A percentile compares a stretch with the other conserved stretches of the same genome.
phyloP scores from a whole-genome alignment of 2,797 vertebrate genomes.

The Botia kubotai region DNA sequence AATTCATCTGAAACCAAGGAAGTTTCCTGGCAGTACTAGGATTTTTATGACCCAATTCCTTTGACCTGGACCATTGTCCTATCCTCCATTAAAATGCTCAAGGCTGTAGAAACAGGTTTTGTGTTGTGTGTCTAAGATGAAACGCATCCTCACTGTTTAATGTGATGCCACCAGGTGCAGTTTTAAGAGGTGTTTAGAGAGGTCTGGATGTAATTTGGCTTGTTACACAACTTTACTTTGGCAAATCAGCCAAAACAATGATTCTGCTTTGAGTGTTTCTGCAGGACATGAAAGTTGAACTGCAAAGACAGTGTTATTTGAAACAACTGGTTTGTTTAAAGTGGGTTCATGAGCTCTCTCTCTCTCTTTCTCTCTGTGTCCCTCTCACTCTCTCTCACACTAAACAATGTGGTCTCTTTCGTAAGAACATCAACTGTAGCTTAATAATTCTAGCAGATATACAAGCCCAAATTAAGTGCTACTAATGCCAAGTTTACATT shows the following conservation, averaged over 20 bases:
- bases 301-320: not conserved
- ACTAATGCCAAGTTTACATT: not conserved
- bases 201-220: not conserved
- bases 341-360: not conserved
- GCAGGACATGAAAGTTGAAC: not conserved
- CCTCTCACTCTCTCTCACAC: not conserved
- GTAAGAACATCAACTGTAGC: not conserved
- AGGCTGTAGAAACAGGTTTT: not conserved
- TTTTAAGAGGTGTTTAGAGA: slow-evolving; percentile 14
- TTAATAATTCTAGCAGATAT: not conserved
- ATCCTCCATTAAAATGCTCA: not conserved
- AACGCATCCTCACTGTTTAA: not conserved
- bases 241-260: not conserved
- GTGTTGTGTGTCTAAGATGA: not conserved
- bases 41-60: slow-evolving; percentile 7
- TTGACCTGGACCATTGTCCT: not conserved
- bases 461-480: not conserved
- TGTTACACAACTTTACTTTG: not conserved
- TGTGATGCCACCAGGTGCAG: not conserved
- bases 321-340: not conserved
- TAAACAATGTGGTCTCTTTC: not conserved
- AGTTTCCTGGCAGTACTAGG: slow-evolving; percentile 15
- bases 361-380: not conserved
- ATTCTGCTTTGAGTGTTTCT: not conserved
- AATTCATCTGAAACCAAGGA: slow-evolving; percentile 5